Base-by-base conservation (phyloP, 1,140 invertebrate genomes). In the Macrobrachium rosenbergii region DNA sequence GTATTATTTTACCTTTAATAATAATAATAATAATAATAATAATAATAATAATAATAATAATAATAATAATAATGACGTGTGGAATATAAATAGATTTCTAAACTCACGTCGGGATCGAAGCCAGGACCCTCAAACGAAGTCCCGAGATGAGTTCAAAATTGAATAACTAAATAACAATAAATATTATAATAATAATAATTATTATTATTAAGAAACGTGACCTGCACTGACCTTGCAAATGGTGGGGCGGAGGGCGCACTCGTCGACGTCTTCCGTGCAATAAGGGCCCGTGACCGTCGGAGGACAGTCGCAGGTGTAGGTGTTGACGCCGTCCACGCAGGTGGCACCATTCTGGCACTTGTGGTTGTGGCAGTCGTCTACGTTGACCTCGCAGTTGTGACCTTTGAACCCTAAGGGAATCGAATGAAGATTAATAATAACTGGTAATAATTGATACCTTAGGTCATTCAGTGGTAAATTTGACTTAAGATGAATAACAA, bases 281-380 rank as follows among this genome's bases (percentile, higher is more conserved):
- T 95, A 94, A n/a, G 94, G 93, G 0, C 97, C 97, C 2, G 95
- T 97, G 92, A 96, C 98, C 3, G 96, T 96, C 0, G 96, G 94
- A 3, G 96, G 96, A 91, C 98, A 99, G 67, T 94, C 94, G 92
- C 98, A 99, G 14, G 95, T 95, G 92, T 98, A 99, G 21, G 94
- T 94, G 92, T 97, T 96, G 81, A 98, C 94, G 2, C 95, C 95
- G 92, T 98, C 97, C 72, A 98, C 92, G 90, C 97, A 98, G 0
- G 95, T 97, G 14, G 95, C 97, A 0, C 97, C 97, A 91, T 98
- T 98, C 92, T 96, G 96, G 91, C 97, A 98, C 23, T 96, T 93
- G 92, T 98, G 94, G 6, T 96, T 96, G 2, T 95, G 95, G 91
- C 97, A 98, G 91, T 98, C 96, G 92, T 98, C 96, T 90, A 90